A percentile compares a stretch with the other conserved stretches of the same genome.
phyloP scores from a whole-genome alignment of 2,113 vertebrate species.

The Arothron firmamentum region DNA sequence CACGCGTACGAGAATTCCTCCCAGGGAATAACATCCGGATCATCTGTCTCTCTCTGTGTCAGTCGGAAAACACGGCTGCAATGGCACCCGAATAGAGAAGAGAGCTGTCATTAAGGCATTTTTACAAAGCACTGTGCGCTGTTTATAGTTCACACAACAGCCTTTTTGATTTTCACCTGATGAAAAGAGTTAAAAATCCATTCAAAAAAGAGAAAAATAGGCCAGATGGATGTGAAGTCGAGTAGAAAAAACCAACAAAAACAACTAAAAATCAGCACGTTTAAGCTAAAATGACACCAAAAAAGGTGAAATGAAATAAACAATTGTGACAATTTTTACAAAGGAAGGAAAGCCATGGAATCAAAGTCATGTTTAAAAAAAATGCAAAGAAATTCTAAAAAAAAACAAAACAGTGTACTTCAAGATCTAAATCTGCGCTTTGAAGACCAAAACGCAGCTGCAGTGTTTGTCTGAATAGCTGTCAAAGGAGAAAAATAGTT shows the following conservation, averaged over 20 bases:
- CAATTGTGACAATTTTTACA: constrained; percentile 52
- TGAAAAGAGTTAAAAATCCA: constrained; percentile 26
- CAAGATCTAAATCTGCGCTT: constrained; percentile 26
- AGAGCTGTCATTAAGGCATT: constrained; percentile 65
- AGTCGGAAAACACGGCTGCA: constrained; percentile 22
- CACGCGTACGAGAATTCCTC: not conserved
- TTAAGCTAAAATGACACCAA: constrained; percentile 40
- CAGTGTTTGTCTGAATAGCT: constrained; percentile 44
- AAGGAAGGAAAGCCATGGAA: constrained; percentile 37
- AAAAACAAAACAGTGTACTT: constrained; percentile 39
- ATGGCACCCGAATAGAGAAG: constrained; percentile 24
- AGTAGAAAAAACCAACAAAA: constrained; percentile 30
- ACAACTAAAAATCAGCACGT: constrained; percentile 44
- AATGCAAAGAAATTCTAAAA: constrained; percentile 23
- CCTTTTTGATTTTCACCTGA: constrained; percentile 34
- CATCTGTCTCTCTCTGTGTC: constrained; percentile 14
- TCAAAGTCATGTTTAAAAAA: constrained; percentile 47
- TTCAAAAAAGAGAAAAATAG: constrained; percentile 34
- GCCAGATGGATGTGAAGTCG: constrained; percentile 23
- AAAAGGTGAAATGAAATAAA: constrained; percentile 35
- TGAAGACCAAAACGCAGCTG: constrained; percentile 54
- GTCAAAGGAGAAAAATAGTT: constrained; percentile 14
- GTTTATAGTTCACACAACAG: constrained; percentile 30
- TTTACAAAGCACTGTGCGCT: constrained; percentile 41
- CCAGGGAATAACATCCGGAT: not conserved